Evolutionary conservation across 2,113 vertebrate genomes (phyloP), one percentile per base, ranked within the genome.

Genomic region (Cavia aperea): DNA sequence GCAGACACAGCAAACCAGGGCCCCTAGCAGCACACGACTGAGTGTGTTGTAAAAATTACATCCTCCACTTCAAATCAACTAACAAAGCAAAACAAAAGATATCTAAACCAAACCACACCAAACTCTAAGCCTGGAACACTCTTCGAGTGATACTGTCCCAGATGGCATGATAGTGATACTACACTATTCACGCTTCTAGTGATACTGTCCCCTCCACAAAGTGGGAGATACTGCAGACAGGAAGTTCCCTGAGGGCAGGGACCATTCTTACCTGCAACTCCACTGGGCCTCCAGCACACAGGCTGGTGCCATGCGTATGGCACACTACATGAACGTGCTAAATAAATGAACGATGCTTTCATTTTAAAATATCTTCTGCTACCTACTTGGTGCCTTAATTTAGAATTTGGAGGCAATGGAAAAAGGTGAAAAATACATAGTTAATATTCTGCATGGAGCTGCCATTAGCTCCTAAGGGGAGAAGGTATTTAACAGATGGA

Each of bases 401-500:
- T 88, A n/a, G 56, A n/a, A 92, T 85, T 29, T 36, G 21, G 66
- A 83, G 65, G n/a, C 46, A 93, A 88, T 68, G 62, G 54, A 89
- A 87, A 78, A 93, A 92, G 49, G 92, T 90, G 70, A 95, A 95
- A 93, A 91, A 96, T 88, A 49, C 31, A 63, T 94, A 77, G 91
- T 96, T 95, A 94, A 96, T 93, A 96, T 96, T 95, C 94, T 94
- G 78, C 31, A 79, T 60, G 86, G 81, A 95, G 84, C 81, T 77
- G 66, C 87, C 51, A 33, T 93, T 88, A 89, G 31, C n/a, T 95
- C 93, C 94, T 95, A 39, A 85, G 91, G 95, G 96, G 81, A 94
- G 95, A 95, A 94, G 93, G 86, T 95, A 94, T 95, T 97, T 97
- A 95, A 87, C 92, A 96, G 92, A 93, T 81, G 92, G 94, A 93